Base-by-base conservation (phyloP, 2,113 vertebrate genomes). In the Fregata magnificens region DNA sequence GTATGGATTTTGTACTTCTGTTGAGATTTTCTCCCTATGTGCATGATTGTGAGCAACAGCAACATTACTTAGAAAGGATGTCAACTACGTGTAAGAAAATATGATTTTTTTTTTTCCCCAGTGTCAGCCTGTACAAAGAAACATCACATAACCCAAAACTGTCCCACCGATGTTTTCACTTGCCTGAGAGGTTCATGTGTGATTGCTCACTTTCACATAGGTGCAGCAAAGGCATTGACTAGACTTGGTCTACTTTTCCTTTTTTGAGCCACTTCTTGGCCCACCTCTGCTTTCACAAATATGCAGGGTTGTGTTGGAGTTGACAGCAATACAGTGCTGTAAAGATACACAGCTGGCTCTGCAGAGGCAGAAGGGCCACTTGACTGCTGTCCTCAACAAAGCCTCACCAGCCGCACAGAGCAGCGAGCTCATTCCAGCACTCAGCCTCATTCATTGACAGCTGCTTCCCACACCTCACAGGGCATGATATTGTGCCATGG, bases 391-490 rank as follows among this genome's bases (percentile, higher is more conserved):
- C 45, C 16, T 55, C 62, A 28, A 20, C 79, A 72, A 63, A 82
- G 15, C 50, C 44, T 40, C 22, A 21, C 19, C 14, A 29, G 29
- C 16, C 2, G 0, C 28, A 21, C 1, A 1, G 49, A 63, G 16
- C 22, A 38, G 28, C 0, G 4, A 70, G 49, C 14, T 45, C 36
- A 29, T 71, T 50, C 44, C 44, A 58, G 24, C 16, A 6, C 19
- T 50, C 11, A 38, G 50, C n/a, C 47, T 62, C 4, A 2, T 45
- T 50, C 49, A 38, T 26, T n/a, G 32, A n/a, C 32, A 76, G n/a
- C 38, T 65, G 36, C 24, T 92, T 70, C 28, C 24, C 20, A 13
- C 5, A 31, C 28, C 13, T 21, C 38, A 44, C 34, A 56, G 34
- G 29, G 32, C 32, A n/a, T 10, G 32, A 31, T 10, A 17, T 2